Conservation (phyloP, 2,113 vertebrate species). For the Siphamia tubifer region DNA sequence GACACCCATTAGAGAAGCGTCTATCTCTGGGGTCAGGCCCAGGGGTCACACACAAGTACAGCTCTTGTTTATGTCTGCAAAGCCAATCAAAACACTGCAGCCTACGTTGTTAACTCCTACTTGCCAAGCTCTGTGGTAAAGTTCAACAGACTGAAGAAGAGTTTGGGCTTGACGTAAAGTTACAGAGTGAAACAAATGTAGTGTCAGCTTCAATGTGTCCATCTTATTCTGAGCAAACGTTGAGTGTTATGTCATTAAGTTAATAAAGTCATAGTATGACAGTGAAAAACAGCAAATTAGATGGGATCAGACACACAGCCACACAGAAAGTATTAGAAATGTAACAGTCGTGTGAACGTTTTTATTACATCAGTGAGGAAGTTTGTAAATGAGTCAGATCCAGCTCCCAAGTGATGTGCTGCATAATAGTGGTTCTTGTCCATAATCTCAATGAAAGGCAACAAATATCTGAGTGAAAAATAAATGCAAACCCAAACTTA, state of each 20-base stretch:
- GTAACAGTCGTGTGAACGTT: neutral
- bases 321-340: neutral
- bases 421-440: too few relatives aligned
- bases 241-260: slow-evolving; percentile 5
- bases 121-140: slow-evolving; percentile 20
- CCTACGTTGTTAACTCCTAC: slow-evolving; percentile 69
- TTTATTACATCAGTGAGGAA: neutral
- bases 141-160: slow-evolving; percentile 8
- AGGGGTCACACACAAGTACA: slow-evolving; percentile 77
- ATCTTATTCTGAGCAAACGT: slow-evolving; percentile 3
- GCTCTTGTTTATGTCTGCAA: slow-evolving; percentile 83
- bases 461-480: too few relatives aligned
- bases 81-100: slow-evolving; percentile 79
- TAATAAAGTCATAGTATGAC: slow-evolving; percentile 33
- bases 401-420: neutral
- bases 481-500: too few relatives aligned
- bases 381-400: neutral
- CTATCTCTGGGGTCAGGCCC: slow-evolving; percentile 80
- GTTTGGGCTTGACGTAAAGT: slow-evolving; percentile 20
- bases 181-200: slow-evolving; percentile 14
- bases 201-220: neutral
- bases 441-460: too few relatives aligned
- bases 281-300: slow-evolving; percentile 28
- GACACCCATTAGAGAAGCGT: slow-evolving; percentile 82
- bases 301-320: neutral